phyloP scores from a whole-genome alignment of 2,797 vertebrate species.

The Pseudochirops corinnae region DNA sequence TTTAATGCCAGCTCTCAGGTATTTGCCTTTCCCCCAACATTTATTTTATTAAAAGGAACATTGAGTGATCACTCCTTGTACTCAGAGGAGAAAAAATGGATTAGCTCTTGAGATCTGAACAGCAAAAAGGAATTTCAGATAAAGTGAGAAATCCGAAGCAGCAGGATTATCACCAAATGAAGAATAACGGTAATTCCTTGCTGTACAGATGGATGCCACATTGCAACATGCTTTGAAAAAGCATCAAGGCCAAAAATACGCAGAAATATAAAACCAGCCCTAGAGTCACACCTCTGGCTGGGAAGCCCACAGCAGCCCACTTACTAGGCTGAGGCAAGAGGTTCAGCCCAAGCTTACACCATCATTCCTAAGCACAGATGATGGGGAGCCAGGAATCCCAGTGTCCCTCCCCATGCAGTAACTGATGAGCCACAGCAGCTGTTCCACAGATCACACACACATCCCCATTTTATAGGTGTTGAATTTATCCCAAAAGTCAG shows the following conservation, averaged over 20 bases:
- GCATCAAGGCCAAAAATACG: conserved; percentile 67
- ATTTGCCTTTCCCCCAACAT: not conserved
- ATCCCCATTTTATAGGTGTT: conserved; percentile 43
- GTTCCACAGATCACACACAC: not conserved
- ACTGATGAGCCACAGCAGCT: not conserved
- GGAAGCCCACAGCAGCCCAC: conserved; percentile 22
- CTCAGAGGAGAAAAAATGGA: not conserved
- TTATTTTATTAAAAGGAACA: not conserved
- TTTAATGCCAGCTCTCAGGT: not conserved
- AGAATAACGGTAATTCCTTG: conserved; percentile 56
- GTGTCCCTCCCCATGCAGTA: not conserved
- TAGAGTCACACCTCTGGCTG: conserved; percentile 19
- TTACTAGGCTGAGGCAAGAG: not conserved
- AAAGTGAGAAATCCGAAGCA: conserved; percentile 61
- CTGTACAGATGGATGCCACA: conserved; percentile 65
- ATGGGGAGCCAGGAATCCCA: not conserved
- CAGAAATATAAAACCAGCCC: conserved; percentile 10
- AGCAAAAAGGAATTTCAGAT: conserved; percentile 54
- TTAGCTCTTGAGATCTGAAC: conserved; percentile 17
- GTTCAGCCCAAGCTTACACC: not conserved
- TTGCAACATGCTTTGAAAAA: conserved; percentile 12
- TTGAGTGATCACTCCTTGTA: not conserved
- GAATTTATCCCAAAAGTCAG: not conserved
- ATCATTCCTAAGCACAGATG: not conserved
- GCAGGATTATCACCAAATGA: conserved; percentile 28